These are phyloP conservation scores for Zonitis immaculata DNA, from an alignment of 2,888 invertebrate species.

Conservation along the genomic window DNA sequence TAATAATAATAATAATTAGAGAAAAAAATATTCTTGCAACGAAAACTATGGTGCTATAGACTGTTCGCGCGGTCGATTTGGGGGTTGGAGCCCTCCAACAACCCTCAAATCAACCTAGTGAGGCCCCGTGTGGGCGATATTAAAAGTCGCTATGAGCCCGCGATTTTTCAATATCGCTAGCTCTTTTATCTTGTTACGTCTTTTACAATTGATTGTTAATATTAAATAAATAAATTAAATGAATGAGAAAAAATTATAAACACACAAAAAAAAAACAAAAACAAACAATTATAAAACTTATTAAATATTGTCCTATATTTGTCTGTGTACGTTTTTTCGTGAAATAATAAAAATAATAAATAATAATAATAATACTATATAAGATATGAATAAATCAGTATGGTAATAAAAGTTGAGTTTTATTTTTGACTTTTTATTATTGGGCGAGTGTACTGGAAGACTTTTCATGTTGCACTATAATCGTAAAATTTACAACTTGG, in stretches of 20 bases:
- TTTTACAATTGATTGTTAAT: slow-evolving; percentile 41
- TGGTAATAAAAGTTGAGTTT: slow-evolving; percentile 14
- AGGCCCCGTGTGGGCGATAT: slow-evolving; percentile 36
- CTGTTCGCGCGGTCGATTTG: slow-evolving; percentile 36
- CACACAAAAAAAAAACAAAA: neutral
- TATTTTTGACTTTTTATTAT: neutral
- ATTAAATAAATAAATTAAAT: slow-evolving; percentile 30
- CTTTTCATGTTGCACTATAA: no score
- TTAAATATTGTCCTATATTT: slow-evolving; percentile 48
- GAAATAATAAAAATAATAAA: slow-evolving; percentile 37
- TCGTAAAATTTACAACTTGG: neutral
- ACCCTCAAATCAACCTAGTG: slow-evolving; percentile 17
- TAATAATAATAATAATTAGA: no score
- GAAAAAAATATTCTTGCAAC: slow-evolving; percentile 43
- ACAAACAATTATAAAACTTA: slow-evolving; percentile 35
- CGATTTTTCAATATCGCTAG: slow-evolving; percentile 35
- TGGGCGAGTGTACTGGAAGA: no score
- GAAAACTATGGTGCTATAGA: slow-evolving; percentile 50
- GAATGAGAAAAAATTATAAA: no score
- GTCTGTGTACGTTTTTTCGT: slow-evolving; percentile 48
- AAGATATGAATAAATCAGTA: slow-evolving; percentile 33
- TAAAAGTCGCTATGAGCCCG: slow-evolving; percentile 43
- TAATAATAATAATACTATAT: slow-evolving; percentile 35
- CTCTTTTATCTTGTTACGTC: slow-evolving; percentile 47
- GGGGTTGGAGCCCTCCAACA: slow-evolving; percentile 10